These are phyloP conservation scores for Papilio xuthus DNA, from an alignment of 1,140 invertebrate genomes.

Conservation along the genomic window DNA sequence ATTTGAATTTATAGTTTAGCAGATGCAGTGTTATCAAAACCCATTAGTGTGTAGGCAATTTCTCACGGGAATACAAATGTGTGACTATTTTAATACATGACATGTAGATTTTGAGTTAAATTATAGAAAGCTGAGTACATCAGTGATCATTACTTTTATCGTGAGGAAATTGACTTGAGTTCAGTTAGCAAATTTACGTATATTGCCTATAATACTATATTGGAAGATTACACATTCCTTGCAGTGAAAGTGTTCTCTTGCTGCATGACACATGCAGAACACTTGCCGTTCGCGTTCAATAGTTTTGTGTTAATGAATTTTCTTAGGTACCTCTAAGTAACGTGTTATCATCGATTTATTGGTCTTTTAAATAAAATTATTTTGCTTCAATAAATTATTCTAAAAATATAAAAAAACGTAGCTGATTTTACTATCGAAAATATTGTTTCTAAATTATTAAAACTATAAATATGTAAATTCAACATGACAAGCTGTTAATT, in stretches of 20 bases:
- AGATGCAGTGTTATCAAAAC: conserved; percentile 8
- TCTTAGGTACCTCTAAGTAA: not conserved
- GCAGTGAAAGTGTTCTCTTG: conserved; percentile 22
- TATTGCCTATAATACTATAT: conserved; percentile 22
- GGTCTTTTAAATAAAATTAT: not conserved
- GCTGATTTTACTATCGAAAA: not conserved
- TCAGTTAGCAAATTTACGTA: conserved; percentile 33
- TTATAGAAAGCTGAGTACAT: conserved; percentile 31
- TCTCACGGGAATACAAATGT: conserved; percentile 9
- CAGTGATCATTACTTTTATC: conserved; percentile 28
- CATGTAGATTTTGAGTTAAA: conserved; percentile 9
- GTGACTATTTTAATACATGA: conserved; percentile 29
- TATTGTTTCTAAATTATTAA: not conserved
- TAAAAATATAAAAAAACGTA: not conserved
- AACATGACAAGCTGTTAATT: not conserved
- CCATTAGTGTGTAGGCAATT: conserved; percentile 15
- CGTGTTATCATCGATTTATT: not conserved
- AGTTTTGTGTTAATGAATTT: conserved; percentile 12
- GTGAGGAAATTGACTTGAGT: conserved; percentile 30
- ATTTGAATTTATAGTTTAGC: not conserved
- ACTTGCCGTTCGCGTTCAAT: not conserved
- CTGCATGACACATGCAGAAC: conserved; percentile 32
- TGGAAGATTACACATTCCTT: conserved; percentile 35
- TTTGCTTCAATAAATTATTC: not conserved
- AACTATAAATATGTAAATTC: conserved; percentile 13